Evolutionary conservation across 2,888 invertebrate species (phyloP).

Genomic region (Cosmia trapezina): DNA sequence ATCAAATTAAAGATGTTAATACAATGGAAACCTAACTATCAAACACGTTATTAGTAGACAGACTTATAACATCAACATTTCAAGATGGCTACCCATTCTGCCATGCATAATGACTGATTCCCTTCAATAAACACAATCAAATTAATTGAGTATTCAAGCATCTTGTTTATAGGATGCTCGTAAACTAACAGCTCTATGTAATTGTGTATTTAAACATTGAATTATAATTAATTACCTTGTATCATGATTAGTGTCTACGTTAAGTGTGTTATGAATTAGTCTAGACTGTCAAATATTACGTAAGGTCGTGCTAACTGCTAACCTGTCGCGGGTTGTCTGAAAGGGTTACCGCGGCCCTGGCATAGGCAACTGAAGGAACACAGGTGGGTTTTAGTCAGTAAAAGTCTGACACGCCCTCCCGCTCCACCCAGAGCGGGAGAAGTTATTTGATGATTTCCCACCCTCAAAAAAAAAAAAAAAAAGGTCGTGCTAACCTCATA

Average conservation of each 20-base stretch:
- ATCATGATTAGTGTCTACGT: conserved; percentile 37
- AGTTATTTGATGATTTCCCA: too few relatives aligned
- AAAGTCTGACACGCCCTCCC: too few relatives aligned
- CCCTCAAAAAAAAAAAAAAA: too few relatives aligned
- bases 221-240: conserved; percentile 61
- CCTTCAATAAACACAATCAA: conserved; percentile 66
- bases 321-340: too few relatives aligned
- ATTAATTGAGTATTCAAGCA: conserved; percentile 72
- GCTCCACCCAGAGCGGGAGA: too few relatives aligned
- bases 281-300: too few relatives aligned
- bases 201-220: conserved; percentile 69
- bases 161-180: conserved; percentile 70
- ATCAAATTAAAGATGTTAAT: conserved; percentile 18
- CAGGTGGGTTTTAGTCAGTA: too few relatives aligned
- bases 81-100: conserved; percentile 40
- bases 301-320: neutral
- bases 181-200: conserved; percentile 71
- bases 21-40: neutral
- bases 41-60: conserved; percentile 13
- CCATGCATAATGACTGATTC: conserved; percentile 58
- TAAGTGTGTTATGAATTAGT: neutral
- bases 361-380: too few relatives aligned
- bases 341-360: too few relatives aligned
- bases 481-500: neutral
- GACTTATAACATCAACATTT: conserved; percentile 28